A percentile compares a stretch with the other conserved stretches of the same genome.
Conservation (phyloP, 2,888 invertebrate species). For the Doris montereyensis region DNA sequence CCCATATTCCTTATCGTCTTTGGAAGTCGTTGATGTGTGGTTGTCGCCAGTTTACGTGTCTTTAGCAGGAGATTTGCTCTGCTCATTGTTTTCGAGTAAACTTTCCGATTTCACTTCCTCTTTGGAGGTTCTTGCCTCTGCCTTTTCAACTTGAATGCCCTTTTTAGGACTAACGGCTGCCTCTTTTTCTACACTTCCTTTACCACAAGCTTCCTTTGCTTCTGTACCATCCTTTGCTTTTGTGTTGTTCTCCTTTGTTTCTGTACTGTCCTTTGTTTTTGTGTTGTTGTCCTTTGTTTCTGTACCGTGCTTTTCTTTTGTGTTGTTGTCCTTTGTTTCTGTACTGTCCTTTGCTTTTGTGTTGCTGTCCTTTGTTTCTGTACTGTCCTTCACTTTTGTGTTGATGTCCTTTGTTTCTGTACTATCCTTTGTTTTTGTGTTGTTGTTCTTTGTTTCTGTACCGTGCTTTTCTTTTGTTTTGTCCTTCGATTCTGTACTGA, state of each 20-base stretch:
- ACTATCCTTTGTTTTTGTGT: slow-evolving; percentile 7
- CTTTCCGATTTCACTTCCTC: neutral
- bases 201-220: neutral
- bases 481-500: neutral
- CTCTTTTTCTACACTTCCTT: neutral
- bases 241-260: neutral
- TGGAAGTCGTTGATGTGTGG: slow-evolving; percentile 34
- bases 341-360: slow-evolving; percentile 6
- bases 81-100: neutral
- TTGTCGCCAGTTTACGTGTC: slow-evolving; percentile 12
- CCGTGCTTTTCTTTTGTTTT: no score
- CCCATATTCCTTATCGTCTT: slow-evolving; percentile 37
- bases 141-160: no score
- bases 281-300: slow-evolving; percentile 13
- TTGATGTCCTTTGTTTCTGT: slow-evolving; percentile 9
- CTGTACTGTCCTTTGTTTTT: slow-evolving; percentile 7
- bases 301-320: neutral
- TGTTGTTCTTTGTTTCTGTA: no score
- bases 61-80: slow-evolving; percentile 1
- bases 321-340: neutral
- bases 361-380: neutral
- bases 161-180: slow-evolving; percentile 15
- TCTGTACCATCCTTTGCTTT: neutral
- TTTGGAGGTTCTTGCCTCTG: no score
- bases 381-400: neutral